Percentiles rank a stretch among this genome's conserved stretches.
Conservation (phyloP, 2,888 invertebrate genomes). For the Rambutsinella grinnellia region DNA sequence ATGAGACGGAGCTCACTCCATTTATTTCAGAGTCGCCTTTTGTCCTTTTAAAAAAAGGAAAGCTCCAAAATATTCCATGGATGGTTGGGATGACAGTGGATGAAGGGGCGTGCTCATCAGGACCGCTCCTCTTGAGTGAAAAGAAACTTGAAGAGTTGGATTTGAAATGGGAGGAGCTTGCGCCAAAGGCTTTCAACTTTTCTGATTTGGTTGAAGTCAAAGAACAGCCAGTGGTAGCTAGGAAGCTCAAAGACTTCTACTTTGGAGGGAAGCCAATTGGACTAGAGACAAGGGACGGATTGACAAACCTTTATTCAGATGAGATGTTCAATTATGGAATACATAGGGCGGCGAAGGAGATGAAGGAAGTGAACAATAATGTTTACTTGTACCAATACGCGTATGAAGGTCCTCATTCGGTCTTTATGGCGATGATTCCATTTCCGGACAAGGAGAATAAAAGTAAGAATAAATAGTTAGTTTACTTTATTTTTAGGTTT, state of each 20-base stretch:
- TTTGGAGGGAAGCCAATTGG: conserved; percentile 13
- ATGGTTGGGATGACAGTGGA: too few relatives aligned
- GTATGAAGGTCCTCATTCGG: background rate
- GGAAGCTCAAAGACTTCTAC: conserved; percentile 18
- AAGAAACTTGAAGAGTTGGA: conserved; percentile 7
- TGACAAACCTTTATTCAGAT: conserved; percentile 2
- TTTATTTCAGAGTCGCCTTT: too few relatives aligned
- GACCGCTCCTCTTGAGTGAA: too few relatives aligned
- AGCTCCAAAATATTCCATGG: too few relatives aligned
- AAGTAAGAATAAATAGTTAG: too few relatives aligned
- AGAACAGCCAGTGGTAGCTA: conserved; percentile 1
- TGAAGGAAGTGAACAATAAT: background rate
- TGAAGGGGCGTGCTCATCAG: too few relatives aligned
- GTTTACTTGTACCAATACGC: background rate
- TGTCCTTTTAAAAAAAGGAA: too few relatives aligned
- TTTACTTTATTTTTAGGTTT: too few relatives aligned
- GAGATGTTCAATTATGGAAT: background rate
- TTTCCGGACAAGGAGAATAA: too few relatives aligned
- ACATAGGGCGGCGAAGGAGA: background rate
- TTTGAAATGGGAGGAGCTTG: conserved; percentile 6
- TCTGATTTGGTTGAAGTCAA: background rate
- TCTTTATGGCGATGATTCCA: too few relatives aligned
- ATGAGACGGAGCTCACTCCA: too few relatives aligned
- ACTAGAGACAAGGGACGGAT: background rate
- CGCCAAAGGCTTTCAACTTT: conserved; percentile 10